phyloP scores from a whole-genome alignment of 2,113 vertebrate species.

The Epinephelus lanceolatus region DNA sequence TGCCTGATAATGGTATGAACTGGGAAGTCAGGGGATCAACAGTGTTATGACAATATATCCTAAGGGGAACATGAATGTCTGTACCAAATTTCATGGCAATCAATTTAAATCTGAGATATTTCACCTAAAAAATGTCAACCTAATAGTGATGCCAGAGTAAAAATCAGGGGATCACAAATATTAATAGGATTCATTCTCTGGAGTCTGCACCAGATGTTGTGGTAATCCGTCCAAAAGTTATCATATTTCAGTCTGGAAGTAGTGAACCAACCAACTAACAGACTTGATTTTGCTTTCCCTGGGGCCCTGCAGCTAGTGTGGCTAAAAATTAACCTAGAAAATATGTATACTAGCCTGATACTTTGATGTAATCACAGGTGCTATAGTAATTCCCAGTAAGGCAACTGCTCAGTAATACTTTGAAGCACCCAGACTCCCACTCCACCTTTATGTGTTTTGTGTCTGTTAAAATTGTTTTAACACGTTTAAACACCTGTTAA shows the following conservation, averaged over 20 bases:
- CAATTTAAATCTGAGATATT: not conserved
- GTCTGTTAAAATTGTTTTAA: not conserved
- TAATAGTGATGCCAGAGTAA: not conserved
- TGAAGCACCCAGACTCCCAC: not conserved
- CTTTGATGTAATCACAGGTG: not conserved
- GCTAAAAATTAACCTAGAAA: not conserved
- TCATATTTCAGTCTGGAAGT: constrained; percentile 5
- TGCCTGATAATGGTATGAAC: too few relatives aligned
- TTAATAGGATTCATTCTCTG: not conserved
- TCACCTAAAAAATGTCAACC: not conserved
- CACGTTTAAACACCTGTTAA: constrained; percentile 4
- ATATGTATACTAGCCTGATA: not conserved
- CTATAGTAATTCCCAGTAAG: not conserved
- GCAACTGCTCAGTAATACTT: not conserved
- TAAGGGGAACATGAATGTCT: not conserved
- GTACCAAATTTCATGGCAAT: not conserved
- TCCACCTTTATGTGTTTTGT: not conserved
- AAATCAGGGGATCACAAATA: not conserved
- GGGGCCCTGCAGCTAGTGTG: not conserved
- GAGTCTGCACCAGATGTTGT: not conserved
- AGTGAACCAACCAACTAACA: not conserved
- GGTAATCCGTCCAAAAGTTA: not conserved
- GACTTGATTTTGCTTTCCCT: not conserved
- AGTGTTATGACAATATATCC: not conserved
- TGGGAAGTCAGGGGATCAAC: not conserved